A percentile compares a stretch with the other conserved stretches of the same genome.
Evolutionary conservation across 2,113 vertebrate species (phyloP).

Genomic region (Ammodytes marinus): DNA sequence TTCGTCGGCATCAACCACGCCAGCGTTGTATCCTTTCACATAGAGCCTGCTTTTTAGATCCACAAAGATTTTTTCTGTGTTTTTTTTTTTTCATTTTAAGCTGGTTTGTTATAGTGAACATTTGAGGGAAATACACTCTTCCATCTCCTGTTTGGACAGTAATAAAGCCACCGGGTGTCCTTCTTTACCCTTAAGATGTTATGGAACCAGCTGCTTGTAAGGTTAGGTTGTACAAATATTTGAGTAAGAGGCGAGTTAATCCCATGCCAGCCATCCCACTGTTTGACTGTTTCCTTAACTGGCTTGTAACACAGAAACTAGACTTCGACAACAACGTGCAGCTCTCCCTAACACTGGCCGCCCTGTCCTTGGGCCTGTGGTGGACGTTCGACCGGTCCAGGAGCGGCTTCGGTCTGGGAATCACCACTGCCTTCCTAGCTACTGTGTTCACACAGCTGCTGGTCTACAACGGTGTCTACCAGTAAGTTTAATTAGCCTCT

Average conservation of each 20-base stretch:
- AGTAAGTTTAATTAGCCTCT: conserved; percentile 92
- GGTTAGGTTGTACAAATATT: conserved; percentile 45
- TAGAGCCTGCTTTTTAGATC: neutral
- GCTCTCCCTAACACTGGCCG: conserved; percentile 94
- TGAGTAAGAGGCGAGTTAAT: conserved; percentile 25
- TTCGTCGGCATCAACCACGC: conserved; percentile 99
- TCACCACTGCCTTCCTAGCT: conserved; percentile 95
- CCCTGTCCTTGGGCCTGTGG: conserved; percentile 95
- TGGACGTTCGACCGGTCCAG: conserved; percentile 98
- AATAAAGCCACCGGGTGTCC: neutral
- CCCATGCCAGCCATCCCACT: neutral
- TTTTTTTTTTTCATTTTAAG: neutral
- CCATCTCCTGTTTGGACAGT: neutral
- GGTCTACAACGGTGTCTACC: conserved; percentile 97
- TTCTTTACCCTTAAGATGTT: neutral
- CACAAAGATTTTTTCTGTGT: neutral
- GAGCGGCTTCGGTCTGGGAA: conserved; percentile 94
- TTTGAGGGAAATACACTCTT: neutral
- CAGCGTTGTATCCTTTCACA: conserved; percentile 94
- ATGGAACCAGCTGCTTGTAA: neutral
- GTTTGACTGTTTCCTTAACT: conserved; percentile 66
- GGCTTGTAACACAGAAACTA: conserved; percentile 89
- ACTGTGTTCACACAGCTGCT: conserved; percentile 93
- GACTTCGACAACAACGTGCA: conserved; percentile 98
- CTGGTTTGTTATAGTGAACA: neutral